Evolutionary conservation across 2,113 vertebrate genomes (phyloP), one percentile per base, ranked within the genome.

Genomic region (Patagioenas fasciata): DNA sequence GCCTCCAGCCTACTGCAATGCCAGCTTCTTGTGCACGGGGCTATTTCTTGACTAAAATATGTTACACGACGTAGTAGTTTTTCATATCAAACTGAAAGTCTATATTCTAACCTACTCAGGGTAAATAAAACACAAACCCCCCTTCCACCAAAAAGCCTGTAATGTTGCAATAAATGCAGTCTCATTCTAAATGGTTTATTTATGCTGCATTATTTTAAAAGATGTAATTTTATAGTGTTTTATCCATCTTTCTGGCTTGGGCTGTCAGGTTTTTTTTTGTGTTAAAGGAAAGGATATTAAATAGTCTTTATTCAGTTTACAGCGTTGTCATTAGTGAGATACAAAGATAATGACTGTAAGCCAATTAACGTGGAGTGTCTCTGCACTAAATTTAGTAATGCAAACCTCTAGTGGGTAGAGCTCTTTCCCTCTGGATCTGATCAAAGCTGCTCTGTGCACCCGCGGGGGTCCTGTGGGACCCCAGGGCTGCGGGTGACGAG

Each of bases 61-160:
- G 77, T 95, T 92, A 95, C 93, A 16, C 78, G 20, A 80, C 87
- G 42, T 96, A 97, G 71, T 97, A 94, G 91, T 97, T 90, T 97
- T 88, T 96, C 95, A 95, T 97, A 97, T 97, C 86, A 92, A 91
- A 97, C 96, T 77, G 80, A 97, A 91, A 97, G 67, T 95, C 94
- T 97, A 96, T 98, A 97, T 97, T 97, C 96, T 97, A 97, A 97
- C 95, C 92, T 97, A 98, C 98, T 98, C 98, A 98, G 98, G 98
- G 98, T 98, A 97, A 98, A 97, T 94, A 95, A 96, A 96, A 97
- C 90, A 95, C 93, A 96, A 97, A 47, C 93, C 92, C 96, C 97
- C 97, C 90, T 97, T 97, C 97, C 96, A 97, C 97, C 97, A 98
- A 97, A 98, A 98, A 98, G 98, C 98, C 97, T 98, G 98, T 98